Evolutionary conservation across 2,797 vertebrate species (phyloP), one percentile per base, ranked within the genome.

Genomic region (Myripristis murdjan): DNA sequence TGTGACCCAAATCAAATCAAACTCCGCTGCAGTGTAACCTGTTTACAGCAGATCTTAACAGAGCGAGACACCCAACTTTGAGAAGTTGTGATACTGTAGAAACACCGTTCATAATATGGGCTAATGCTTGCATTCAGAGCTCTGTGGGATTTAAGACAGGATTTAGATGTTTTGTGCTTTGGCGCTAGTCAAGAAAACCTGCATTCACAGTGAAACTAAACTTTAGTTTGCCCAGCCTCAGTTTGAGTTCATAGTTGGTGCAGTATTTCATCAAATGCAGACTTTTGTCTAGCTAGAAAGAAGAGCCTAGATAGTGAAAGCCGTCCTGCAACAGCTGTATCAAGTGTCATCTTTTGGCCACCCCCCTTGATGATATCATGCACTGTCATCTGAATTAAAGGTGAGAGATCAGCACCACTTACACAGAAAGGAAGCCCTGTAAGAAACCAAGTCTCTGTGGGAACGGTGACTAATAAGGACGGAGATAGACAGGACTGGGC

Each of bases 341-440:
- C 7, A 7, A 33, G 53, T 10, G 16, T 31, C 51, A 26, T 4
- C 51, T 6, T 31, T 28, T 28, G 7, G 6, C 24, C 51, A 11
- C 31, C 31, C 37, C 31, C 31, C 10, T 12, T 37, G 53, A n/a
- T 55, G 53, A 20, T 35, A 22, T 55, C 28, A 10, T 20, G n/a
- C 15, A 16, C 26, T 18, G 9, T 44, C 23, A 16, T 44, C 31
- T 72, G 44, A 63, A 72, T 49, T 20, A 48, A 63, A 71, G 44
- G 56, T 37, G 49, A 61, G 58, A 28, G 47, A 39, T 54, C 59
- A 43, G 33, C 33, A 35, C 1, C 12, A 41, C 39, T 15, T 15
- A 15, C 39, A 41, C 12, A 41, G 37, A 39, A 14, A 41, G 39
- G 12, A 15, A 15, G 12, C 39, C 39, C 14, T 3, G 39, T 15